Conservation (phyloP, 2,797 vertebrate genomes). For the Notamacropus eugenii region DNA sequence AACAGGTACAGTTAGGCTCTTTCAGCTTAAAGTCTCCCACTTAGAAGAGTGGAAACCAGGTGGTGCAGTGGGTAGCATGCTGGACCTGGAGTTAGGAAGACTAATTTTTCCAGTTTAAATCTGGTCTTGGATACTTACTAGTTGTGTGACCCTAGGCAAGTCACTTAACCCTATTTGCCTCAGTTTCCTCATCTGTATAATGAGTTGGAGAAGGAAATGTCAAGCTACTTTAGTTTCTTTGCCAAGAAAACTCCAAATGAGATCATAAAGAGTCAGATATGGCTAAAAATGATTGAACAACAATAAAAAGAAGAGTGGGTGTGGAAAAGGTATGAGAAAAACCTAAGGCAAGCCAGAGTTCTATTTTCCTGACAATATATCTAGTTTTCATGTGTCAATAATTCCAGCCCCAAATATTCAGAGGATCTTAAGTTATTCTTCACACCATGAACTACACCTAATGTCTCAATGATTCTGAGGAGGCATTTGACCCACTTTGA, state of each 20-base stretch:
- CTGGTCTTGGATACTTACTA: not conserved
- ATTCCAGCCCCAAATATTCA: not conserved
- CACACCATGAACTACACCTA: not conserved
- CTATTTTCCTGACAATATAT: not conserved
- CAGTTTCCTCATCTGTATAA: not conserved
- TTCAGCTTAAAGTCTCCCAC: not conserved
- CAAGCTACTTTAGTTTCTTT: not conserved
- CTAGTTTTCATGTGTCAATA: not conserved
- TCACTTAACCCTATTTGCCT: not conserved
- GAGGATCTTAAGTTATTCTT: not conserved
- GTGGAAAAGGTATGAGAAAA: not conserved
- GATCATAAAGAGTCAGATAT: not conserved
- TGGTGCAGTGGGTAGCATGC: not conserved
- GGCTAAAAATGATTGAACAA: not conserved
- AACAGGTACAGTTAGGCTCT: not conserved
- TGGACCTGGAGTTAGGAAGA: not conserved
- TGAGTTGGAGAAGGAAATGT: not conserved
- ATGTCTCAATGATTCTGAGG: not conserved
- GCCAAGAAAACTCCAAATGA: not conserved
- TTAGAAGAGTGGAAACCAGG: not conserved
- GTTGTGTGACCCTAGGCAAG: not conserved
- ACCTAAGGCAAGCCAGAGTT: not conserved
- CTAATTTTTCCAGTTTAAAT: not conserved
- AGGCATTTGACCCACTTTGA: too few relatives aligned
- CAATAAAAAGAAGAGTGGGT: not conserved